These are phyloP conservation scores for Volucella inflata DNA, from an alignment of 2,888 invertebrate species.

Conservation along the genomic window DNA sequence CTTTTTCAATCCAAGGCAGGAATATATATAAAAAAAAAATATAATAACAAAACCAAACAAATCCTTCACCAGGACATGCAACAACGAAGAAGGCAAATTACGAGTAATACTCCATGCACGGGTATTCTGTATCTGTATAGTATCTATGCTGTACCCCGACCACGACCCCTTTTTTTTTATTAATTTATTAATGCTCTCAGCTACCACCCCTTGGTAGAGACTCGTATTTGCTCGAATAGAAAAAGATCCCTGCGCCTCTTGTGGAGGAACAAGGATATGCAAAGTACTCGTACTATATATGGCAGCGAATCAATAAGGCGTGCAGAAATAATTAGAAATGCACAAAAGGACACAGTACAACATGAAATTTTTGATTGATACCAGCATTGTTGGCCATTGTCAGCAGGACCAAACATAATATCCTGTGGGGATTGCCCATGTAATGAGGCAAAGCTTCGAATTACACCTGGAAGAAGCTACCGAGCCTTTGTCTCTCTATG, in stretches of 20 bases:
- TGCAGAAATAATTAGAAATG: conserved; percentile 77
- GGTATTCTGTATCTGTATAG: conserved; percentile 19
- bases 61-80: conserved; percentile 62
- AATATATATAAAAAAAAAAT: conserved; percentile 12
- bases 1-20: conserved; percentile 67
- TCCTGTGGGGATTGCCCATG: conserved; percentile 26
- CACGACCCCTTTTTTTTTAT: conserved; percentile 74
- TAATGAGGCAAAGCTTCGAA: conserved; percentile 72
- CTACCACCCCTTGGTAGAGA: conserved; percentile 13
- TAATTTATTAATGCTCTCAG: conserved; percentile 72
- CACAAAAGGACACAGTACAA: conserved; percentile 72
- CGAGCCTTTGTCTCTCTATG: conserved; percentile 37
- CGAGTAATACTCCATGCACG: conserved; percentile 62
- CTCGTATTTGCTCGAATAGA: conserved; percentile 24
- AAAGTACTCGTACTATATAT: too few species aligned
- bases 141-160: conserved; percentile 64
- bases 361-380: conserved; percentile 80
- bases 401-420: conserved; percentile 77
- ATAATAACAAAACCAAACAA: background rate
- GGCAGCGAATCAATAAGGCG: conserved; percentile 76
- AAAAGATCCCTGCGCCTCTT: conserved; percentile 20
- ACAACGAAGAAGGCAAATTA: conserved; percentile 71
- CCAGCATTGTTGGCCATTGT: conserved; percentile 80
- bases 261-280: conserved; percentile 47
- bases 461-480: conserved; percentile 75